Conservation (phyloP, 2,888 invertebrate genomes). For the Scelioninae gen. 2 region DNA sequence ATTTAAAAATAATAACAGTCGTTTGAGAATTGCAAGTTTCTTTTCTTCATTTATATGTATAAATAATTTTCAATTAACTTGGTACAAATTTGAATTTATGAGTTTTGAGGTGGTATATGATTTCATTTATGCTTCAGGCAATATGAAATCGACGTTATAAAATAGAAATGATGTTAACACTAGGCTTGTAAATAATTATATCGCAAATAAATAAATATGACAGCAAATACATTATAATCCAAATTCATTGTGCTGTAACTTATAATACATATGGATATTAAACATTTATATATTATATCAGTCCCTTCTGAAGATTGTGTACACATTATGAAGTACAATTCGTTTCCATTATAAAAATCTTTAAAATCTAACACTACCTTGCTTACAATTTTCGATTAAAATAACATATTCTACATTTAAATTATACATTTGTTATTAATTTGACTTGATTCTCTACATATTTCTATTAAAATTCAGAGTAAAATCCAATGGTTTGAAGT, state of each 20-base stretch:
- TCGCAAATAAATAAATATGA: slow-evolving; percentile 24
- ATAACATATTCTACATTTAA: slow-evolving; percentile 10
- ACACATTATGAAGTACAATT: slow-evolving; percentile 51
- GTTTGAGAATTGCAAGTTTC: too few relatives aligned
- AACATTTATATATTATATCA: slow-evolving; percentile 51
- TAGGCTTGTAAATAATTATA: too few relatives aligned
- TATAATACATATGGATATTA: slow-evolving; percentile 47
- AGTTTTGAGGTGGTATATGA: too few relatives aligned
- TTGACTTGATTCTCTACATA: slow-evolving; percentile 21
- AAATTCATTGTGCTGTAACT: slow-evolving; percentile 52
- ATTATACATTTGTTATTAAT: slow-evolving; percentile 29
- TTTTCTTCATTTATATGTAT: too few relatives aligned
- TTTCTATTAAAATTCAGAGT: slow-evolving; percentile 9
- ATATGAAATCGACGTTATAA: too few relatives aligned
- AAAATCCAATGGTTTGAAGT: background rate
- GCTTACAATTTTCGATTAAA: slow-evolving; percentile 26
- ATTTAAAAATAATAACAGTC: too few relatives aligned
- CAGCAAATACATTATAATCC: slow-evolving; percentile 40
- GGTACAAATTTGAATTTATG: too few relatives aligned
- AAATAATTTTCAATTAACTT: too few relatives aligned
- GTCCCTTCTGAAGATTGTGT: slow-evolving; percentile 45
- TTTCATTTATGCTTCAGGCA: too few relatives aligned
- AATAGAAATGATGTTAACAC: too few relatives aligned
- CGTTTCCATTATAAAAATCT: slow-evolving; percentile 43
- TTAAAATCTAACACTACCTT: slow-evolving; percentile 36